Conservation (phyloP, 2,113 vertebrate species). For the Agapornis roseicollis region DNA sequence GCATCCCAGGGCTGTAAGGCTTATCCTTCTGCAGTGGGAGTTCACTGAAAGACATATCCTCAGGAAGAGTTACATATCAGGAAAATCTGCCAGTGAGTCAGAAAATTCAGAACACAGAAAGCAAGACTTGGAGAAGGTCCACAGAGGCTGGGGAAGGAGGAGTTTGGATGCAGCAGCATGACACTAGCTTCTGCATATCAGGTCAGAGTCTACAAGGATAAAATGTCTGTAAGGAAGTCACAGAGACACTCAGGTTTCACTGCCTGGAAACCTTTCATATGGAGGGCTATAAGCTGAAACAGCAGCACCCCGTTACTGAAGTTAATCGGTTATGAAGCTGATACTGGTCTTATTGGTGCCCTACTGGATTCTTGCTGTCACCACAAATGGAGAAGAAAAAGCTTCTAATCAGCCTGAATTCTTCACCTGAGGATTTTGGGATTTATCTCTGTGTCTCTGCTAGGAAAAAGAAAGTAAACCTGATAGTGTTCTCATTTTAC, state of each 20-base stretch:
- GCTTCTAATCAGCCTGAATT: neutral
- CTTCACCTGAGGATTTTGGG: rapidly evolving
- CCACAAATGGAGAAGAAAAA: neutral
- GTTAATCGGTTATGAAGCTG: neutral
- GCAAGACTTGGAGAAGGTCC: neutral
- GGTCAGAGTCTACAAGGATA: neutral
- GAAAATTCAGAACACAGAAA: neutral
- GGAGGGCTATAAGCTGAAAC: neutral
- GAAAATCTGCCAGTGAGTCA: neutral
- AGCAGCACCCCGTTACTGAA: neutral
- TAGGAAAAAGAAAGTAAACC: neutral
- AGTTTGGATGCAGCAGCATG: neutral
- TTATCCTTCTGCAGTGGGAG: neutral
- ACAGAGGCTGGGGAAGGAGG: neutral
- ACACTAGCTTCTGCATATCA: neutral
- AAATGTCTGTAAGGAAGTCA: neutral
- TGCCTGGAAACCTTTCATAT: neutral
- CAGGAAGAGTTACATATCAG: neutral
- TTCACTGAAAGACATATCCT: neutral
- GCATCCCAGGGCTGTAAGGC: neutral
- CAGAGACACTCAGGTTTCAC: neutral
- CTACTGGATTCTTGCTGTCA: neutral
- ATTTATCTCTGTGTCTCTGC: neutral
- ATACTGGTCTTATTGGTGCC: neutral
- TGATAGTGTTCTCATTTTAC: neutral